phyloP scores from a whole-genome alignment of 2,797 vertebrate species.

The Parotocinclus haroldoi region DNA sequence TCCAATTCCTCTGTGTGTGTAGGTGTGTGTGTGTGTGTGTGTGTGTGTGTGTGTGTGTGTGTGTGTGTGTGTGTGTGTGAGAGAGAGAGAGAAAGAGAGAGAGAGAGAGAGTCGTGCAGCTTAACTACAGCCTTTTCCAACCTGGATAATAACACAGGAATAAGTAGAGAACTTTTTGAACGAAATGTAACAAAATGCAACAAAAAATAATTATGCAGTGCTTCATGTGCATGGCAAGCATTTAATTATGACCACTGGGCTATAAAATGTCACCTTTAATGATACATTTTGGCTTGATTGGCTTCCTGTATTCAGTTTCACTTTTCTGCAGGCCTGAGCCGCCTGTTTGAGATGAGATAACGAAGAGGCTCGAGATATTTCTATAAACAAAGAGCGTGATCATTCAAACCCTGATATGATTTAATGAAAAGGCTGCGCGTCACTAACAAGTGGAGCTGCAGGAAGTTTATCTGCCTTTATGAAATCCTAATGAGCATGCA shows the following conservation, averaged over 20 bases:
- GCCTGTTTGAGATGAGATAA: conserved; percentile 7
- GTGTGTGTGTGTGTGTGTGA: too few relatives aligned
- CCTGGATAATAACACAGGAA: too few relatives aligned
- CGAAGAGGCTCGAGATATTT: conserved; percentile 13
- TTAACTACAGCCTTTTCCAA: too few relatives aligned
- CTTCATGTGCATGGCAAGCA: too few relatives aligned
- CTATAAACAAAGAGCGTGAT: conserved; percentile 8
- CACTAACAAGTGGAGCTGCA: conserved; percentile 12
- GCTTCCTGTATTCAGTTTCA: neutral
- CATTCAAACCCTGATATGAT: conserved; percentile 10
- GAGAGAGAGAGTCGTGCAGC: too few relatives aligned
- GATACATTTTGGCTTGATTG: neutral
- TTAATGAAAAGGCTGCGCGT: conserved; percentile 12
- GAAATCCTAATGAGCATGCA: neutral
- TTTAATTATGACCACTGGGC: too few relatives aligned
- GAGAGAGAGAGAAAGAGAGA: too few relatives aligned
- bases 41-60: too few relatives aligned
- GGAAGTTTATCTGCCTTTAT: conserved; percentile 3
- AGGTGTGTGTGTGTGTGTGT: neutral
- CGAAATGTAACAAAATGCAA: too few relatives aligned
- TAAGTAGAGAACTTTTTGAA: too few relatives aligned
- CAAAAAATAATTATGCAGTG: too few relatives aligned
- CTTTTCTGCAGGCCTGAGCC: conserved; percentile 9
- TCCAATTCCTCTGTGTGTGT: neutral
- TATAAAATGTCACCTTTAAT: conserved; percentile 9